Evolutionary conservation across 2,113 vertebrate genomes (phyloP), one percentile per base, ranked within the genome.

Genomic region (Notechis scutatus): DNA sequence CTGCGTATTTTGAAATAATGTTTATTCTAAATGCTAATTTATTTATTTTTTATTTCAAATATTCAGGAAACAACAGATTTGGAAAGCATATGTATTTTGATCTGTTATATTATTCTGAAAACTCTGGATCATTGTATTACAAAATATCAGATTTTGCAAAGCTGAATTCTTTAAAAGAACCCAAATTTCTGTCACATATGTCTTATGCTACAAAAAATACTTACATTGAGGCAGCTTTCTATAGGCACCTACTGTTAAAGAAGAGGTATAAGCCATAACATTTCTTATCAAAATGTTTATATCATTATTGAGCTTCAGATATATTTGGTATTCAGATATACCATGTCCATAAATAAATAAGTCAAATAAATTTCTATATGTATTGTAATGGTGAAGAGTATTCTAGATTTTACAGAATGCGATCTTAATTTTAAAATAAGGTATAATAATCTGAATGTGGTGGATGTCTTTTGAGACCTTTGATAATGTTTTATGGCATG

Each of bases 401-500:
- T 74, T 74, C 5, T 34, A 74, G 14, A 34, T 74, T 34, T 50
- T 34, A 34, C 64, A 34, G 29, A 74, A 74, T 74, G 14, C 5
- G 5, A 2, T 74, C 64, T 18, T 74, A 74, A 74, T 74, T 94
- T 94, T 0, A 21, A 47, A 94, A 95, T 96, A 94, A 91, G 4
- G 59, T 95, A 93, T 91, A 85, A 90, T 88, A 94, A 81, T 95
- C 92, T 93, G 47, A 56, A 93, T 92, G 15, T 57, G 88, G 39
- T 90, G 4, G 2, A 92, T 89, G 11, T 64, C 96, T 95, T 93
- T 90, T 52, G 91, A 96, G 95, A 95, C 94, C 55, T 92, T 93
- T 92, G 92, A 93, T 39, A 69, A 64, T 90, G 9, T 91, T 97
- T 97, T 95, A 96, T 93, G 91, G 94, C 34, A 87, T 94, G 59